Percentiles rank a stretch among this genome's conserved stretches.
phyloP scores from a whole-genome alignment of 2,113 vertebrate genomes.

The Rafetus swinhoei region DNA sequence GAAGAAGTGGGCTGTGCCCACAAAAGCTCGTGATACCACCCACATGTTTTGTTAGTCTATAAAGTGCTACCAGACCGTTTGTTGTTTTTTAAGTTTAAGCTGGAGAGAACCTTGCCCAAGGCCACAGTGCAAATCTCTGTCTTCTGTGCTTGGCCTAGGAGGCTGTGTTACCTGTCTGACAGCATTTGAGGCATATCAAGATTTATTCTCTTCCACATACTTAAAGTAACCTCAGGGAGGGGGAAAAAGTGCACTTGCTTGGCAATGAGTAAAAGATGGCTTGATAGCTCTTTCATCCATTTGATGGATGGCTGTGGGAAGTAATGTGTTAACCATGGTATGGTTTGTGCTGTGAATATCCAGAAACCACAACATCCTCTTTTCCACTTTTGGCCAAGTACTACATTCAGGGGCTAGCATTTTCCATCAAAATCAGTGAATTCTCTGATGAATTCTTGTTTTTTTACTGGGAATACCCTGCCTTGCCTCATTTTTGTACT shows the following conservation, averaged over 20 bases:
- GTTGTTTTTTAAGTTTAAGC: background rate
- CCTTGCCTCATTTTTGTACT: accelerated
- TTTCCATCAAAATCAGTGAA: background rate
- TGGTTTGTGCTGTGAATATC: background rate
- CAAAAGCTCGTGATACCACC: too few relatives aligned
- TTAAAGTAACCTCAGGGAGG: background rate
- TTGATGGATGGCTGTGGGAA: background rate
- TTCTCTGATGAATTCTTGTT: accelerated
- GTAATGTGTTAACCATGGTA: background rate
- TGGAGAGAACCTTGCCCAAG: background rate
- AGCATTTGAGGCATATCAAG: background rate
- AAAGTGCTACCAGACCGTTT: background rate
- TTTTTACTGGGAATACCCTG: accelerated
- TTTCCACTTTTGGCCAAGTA: background rate
- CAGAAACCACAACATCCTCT: background rate
- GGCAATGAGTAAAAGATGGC: background rate
- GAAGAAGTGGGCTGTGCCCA: too few relatives aligned
- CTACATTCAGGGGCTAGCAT: background rate
- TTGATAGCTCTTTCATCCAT: background rate
- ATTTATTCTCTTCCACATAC: background rate
- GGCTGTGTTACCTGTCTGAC: background rate
- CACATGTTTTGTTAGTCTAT: too few relatives aligned
- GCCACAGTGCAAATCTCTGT: background rate
- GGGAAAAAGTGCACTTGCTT: background rate
- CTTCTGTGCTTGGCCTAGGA: background rate